Conservation (phyloP, 2,113 vertebrate species). For the Zosterops borbonicus region DNA sequence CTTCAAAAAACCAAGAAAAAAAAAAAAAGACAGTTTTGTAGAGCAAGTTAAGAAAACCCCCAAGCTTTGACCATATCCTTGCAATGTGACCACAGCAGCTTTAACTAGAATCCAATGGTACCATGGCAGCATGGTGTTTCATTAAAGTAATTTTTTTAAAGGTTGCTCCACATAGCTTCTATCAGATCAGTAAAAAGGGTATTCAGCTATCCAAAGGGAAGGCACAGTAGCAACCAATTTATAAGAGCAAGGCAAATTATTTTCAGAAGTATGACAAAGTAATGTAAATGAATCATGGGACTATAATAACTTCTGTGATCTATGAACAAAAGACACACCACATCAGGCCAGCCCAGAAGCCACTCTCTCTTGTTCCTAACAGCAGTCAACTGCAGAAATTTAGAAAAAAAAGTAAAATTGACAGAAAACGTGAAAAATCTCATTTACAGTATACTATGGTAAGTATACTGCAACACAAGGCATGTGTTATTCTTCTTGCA, state of each 20-base stretch:
- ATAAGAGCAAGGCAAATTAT: neutral
- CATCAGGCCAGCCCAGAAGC: neutral
- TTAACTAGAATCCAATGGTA: neutral
- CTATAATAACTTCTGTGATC: neutral
- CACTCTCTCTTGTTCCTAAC: neutral
- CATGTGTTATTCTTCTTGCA: neutral
- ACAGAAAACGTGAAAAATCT: neutral
- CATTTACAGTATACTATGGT: neutral
- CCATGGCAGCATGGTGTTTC: neutral
- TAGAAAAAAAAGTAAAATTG: neutral
- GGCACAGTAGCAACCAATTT: neutral
- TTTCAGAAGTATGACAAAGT: neutral
- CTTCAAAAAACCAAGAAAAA: fast-evolving
- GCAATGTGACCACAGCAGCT: neutral
- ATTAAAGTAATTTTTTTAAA: neutral
- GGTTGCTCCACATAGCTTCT: neutral
- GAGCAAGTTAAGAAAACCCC: neutral
- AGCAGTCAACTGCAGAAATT: neutral
- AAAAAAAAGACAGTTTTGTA: neutral
- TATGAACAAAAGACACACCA: neutral
- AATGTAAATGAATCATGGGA: neutral
- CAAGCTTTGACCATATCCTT: neutral
- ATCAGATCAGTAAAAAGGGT: neutral
- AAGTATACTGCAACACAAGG: neutral
- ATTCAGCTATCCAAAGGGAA: neutral